Base-by-base conservation (phyloP, 2,113 vertebrate species). In the Chroicocephalus ridibundus region DNA sequence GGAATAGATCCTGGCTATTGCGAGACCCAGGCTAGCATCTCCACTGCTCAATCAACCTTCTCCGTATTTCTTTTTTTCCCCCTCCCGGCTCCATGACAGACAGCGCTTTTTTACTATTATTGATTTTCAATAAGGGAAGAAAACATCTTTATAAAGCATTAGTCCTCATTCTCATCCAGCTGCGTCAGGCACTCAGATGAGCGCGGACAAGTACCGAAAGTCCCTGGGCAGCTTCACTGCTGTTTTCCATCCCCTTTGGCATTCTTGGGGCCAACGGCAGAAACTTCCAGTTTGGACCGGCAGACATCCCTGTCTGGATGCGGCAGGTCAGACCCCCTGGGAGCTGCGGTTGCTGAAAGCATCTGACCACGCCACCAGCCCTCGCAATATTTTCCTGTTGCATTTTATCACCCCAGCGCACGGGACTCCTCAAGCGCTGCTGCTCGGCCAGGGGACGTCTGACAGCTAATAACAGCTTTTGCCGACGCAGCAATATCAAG, bases 21-120 rank as follows among this genome's bases (percentile, higher is more conserved):
- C 82, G 66, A 82, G 84, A 80, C 36, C 44, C 49, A 42, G 40
- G 34, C 32, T 3, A 82, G 74, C 57, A 71, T 6, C 83, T 62
- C 26, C 2, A 4, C 68, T 46, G 42, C 89, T 68, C 32, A 11
- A 51, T 60, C 81, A 79, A 12, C 38, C 61, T 19, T 49, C 62
- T 29, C 60, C 2, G 0, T 5, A 11, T 15, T 27, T 34, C 34
- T 42, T 26, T n/a, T n/a, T 15, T 5, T 6, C 11, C 6, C 31
- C 46, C 66, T 66, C 46, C 51, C 19, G 32, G 15, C 62, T 42
- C 55, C 1, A 0, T n/a, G 34, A 72, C 70, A 86, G 57, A 52
- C 65, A 62, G 10, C 25, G 18, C 6, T 21, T 13, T 31, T 13
- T 13, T 4, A 38, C 26, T 14, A 25, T 15, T 5, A n/a, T 1